These are phyloP conservation scores for Acanthurus lineatus DNA, from an alignment of 2,797 vertebrate species.

Conservation along the genomic window DNA sequence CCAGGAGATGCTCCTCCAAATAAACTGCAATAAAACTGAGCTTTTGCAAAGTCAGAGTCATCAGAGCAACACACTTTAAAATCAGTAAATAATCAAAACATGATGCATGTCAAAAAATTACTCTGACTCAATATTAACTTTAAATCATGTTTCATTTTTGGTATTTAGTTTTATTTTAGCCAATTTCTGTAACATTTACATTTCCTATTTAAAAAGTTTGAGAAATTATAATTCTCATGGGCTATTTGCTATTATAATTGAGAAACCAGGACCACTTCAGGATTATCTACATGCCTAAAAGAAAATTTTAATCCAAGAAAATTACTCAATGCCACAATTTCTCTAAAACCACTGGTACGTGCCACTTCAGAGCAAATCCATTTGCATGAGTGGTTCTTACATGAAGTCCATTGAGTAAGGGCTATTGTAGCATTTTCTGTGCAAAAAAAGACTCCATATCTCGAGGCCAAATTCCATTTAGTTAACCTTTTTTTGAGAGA, in stretches of 20 bases:
- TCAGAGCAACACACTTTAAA: no score
- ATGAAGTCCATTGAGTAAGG: neutral
- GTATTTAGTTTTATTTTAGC: neutral
- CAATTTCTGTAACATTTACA: neutral
- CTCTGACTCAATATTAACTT: no score
- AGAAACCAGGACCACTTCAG: neutral
- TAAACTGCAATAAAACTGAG: no score
- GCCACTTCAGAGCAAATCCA: neutral
- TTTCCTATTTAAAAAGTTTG: neutral
- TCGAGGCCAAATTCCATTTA: slow-evolving; percentile 36
- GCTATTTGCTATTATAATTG: neutral
- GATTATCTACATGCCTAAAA: neutral
- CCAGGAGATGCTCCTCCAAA: no score
- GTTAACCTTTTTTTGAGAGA: slow-evolving; percentile 14
- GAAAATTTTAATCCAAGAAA: no score
- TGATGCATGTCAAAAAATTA: no score
- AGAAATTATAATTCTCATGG: neutral
- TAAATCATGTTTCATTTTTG: no score
- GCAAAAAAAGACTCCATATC: slow-evolving; percentile 3
- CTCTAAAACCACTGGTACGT: neutral
- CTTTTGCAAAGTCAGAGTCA: no score
- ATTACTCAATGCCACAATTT: no score
- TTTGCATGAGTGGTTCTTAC: neutral
- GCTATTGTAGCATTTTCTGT: neutral
- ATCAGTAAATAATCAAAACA: no score